Evolutionary conservation across 2,797 vertebrate species (phyloP), one percentile per base, ranked within the genome.

Genomic region (Syngnathus acus): DNA sequence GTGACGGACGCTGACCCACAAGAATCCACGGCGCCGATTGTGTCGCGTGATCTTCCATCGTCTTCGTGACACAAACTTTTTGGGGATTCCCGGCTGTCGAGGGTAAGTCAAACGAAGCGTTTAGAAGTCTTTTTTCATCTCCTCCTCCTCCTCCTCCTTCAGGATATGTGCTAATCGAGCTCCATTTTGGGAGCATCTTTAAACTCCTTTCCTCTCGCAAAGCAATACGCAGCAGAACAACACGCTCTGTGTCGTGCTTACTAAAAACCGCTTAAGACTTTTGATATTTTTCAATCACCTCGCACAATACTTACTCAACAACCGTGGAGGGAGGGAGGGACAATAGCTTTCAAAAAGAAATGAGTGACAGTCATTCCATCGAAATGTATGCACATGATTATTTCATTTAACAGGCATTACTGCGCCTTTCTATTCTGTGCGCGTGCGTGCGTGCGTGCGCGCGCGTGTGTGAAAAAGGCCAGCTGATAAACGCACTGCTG

Each of bases 1-100:
- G 10, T 19, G 65, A 64, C 63, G 76, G 87, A 89, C 86, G 87
- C 89, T 72, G 86, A 76, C 79, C 68, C 64, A 53, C 68, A 42
- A 23, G 58, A 65, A 43, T 69, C 58, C 66, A 58, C 63, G 17
- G 38, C 2, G 53, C 45, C 26, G 26, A 32, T 51, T 40, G 39
- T 51, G 6, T 62, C 7, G 72, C 71, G 42, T 45, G 47, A 47
- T 23, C 50, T 39, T 53, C 48, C 2, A 70, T 67, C 67, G 68
- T 40, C 62, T 26, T 67, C 40, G 23, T n/a, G 4, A 2, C 68
- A 67, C 39, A 70, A 60, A 65, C 65, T 64, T 69, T 54, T 65
- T 37, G 19, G 1, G 21, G 40, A 62, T 6, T 45, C 42, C 40
- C 26, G 40, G 11, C 13, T 45, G 62, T n/a, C 26, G 45, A 64